These are phyloP conservation scores for Theretra japonica DNA, from an alignment of 2,888 invertebrate genomes.

Conservation along the genomic window DNA sequence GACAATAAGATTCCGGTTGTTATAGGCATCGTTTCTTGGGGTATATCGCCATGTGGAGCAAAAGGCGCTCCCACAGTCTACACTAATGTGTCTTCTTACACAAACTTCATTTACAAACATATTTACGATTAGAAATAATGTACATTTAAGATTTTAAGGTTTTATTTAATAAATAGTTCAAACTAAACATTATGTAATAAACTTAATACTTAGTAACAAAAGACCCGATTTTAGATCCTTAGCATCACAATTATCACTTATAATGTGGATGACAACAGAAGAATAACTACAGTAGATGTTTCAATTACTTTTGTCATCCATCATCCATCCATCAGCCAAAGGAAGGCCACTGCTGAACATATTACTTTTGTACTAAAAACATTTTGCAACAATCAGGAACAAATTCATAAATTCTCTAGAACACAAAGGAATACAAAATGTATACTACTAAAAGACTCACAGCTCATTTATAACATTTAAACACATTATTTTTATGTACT, in stretches of 20 bases:
- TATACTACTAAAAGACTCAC: too few relatives aligned
- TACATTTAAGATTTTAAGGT: background rate
- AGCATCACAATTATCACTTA: background rate
- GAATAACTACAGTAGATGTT: background rate
- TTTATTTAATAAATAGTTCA: constrained; percentile 29
- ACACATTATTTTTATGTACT: too few relatives aligned
- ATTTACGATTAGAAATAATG: constrained; percentile 44
- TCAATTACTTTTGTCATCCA: too few relatives aligned
- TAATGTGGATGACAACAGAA: background rate
- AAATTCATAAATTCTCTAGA: too few relatives aligned
- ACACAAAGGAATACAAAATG: too few relatives aligned
- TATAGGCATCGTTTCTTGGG: constrained; percentile 85
- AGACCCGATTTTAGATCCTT: background rate
- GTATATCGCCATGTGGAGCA: constrained; percentile 79
- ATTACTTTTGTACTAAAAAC: too few relatives aligned
- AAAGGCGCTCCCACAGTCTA: constrained; percentile 82
- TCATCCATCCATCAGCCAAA: too few relatives aligned
- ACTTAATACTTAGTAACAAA: constrained; percentile 2
- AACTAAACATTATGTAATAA: background rate
- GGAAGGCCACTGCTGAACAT: too few relatives aligned
- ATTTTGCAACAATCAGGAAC: too few relatives aligned
- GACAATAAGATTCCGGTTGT: constrained; percentile 55
- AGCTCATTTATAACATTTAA: too few relatives aligned
- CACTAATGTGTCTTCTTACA: constrained; percentile 77
- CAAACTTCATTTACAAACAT: constrained; percentile 72